phyloP scores from a whole-genome alignment of 2,113 vertebrate genomes.

The Grallaria varia region DNA sequence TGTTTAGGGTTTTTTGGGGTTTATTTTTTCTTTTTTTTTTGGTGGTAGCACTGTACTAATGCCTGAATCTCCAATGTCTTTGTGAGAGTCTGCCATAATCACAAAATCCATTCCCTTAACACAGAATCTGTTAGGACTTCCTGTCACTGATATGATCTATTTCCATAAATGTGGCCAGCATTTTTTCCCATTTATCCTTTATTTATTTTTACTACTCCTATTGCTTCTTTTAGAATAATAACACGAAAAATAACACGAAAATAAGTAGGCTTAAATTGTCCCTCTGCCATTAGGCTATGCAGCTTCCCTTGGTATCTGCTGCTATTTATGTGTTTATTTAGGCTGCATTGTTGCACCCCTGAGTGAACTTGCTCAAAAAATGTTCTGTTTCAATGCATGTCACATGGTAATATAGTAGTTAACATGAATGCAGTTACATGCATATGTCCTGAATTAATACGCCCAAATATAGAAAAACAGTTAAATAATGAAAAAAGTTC shows the following conservation, averaged over 20 bases:
- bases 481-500: not conserved
- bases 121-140: not conserved
- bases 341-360: not conserved
- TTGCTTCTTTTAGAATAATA: not conserved
- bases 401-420: not conserved
- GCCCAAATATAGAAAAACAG: not conserved
- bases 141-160: not conserved
- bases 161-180: not conserved
- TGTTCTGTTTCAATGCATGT: fast-evolving
- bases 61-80: not conserved
- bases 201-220: not conserved
- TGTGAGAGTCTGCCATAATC: not conserved
- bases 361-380: not conserved
- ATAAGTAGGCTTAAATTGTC: not conserved
- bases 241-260: not conserved
- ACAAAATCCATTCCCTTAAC: not conserved
- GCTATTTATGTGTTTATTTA: not conserved
- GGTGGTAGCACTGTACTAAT: not conserved
- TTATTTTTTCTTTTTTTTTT: not conserved
- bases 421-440: not conserved
- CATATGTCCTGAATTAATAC: not conserved
- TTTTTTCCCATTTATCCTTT: not conserved
- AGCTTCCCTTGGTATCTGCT: not conserved
- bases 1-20: not conserved
- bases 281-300: not conserved